A percentile compares a stretch with the other conserved stretches of the same genome.
Evolutionary conservation across 2,113 vertebrate species (phyloP).

Genomic region (Phalacrocorax carbo): DNA sequence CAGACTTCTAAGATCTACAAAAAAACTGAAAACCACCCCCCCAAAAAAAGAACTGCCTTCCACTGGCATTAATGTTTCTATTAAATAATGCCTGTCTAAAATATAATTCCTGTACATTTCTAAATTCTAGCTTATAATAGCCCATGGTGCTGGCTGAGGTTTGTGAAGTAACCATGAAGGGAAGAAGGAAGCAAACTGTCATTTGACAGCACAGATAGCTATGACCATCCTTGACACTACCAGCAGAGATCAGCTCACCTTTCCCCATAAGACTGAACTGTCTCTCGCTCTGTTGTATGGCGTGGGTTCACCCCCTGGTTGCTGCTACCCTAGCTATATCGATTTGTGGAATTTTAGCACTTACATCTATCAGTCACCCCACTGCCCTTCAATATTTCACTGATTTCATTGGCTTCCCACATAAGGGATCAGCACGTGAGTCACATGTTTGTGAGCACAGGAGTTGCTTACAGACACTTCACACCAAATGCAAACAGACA

Average conservation of each 20-base stretch:
- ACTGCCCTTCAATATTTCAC: neutral
- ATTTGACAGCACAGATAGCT: neutral
- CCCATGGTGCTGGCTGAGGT: neutral
- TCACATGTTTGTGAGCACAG: neutral
- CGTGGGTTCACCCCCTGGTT: neutral
- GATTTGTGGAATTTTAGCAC: neutral
- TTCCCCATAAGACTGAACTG: neutral
- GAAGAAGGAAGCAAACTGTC: neutral
- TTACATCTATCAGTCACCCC: neutral
- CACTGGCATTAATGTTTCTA: neutral
- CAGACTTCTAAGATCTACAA: neutral
- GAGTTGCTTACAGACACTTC: neutral
- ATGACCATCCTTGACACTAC: too few relatives aligned
- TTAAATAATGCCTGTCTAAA: neutral
- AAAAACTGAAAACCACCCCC: neutral
- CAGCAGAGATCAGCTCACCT: neutral
- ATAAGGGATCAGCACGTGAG: rapidly evolving
- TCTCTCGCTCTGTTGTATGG: rapidly evolving
- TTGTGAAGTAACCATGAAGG: neutral
- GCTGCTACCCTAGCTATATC: neutral
- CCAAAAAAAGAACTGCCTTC: neutral
- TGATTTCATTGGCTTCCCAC: neutral
- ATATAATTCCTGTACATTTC: neutral
- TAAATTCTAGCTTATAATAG: neutral
- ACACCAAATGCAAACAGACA: neutral